phyloP scores from a whole-genome alignment of 2,888 invertebrate genomes.

The Lithosia quadra region DNA sequence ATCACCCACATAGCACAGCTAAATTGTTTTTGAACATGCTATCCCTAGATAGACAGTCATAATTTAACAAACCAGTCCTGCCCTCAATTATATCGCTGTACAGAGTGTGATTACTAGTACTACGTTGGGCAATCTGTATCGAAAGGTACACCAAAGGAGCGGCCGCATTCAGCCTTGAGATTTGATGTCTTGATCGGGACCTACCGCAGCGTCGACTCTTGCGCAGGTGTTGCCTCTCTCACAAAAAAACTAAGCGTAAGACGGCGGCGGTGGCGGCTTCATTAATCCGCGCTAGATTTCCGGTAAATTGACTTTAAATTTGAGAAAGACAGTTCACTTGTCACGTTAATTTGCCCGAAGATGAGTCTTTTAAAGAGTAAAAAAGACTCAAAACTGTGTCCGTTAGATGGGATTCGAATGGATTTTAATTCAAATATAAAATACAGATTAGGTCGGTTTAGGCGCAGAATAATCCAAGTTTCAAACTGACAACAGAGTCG shows the following conservation, averaged over 20 bases:
- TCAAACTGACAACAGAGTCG: too few relatives aligned
- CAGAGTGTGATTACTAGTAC: conserved; percentile 68
- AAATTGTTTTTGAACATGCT: conserved; percentile 7
- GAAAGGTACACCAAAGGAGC: conserved; percentile 71
- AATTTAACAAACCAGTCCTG: conserved; percentile 40
- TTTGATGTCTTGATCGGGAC: conserved; percentile 87
- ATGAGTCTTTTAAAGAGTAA: neutral
- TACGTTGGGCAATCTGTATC: conserved; percentile 75
- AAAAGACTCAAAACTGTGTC: neutral
- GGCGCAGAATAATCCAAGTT: too few relatives aligned
- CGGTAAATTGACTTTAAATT: conserved; percentile 72
- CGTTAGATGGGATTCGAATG: neutral
- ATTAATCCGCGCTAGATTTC: conserved; percentile 71
- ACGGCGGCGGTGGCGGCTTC: conserved; percentile 76
- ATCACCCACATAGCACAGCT: conserved; percentile 32
- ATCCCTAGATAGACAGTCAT: conserved; percentile 34
- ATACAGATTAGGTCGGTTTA: too few relatives aligned
- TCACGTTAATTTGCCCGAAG: neutral
- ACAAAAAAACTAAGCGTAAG: conserved; percentile 81
- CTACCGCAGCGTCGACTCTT: conserved; percentile 82
- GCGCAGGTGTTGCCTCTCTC: conserved; percentile 80
- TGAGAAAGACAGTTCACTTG: conserved; percentile 46
- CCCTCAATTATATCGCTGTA: conserved; percentile 64
- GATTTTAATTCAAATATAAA: neutral
- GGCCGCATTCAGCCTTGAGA: conserved; percentile 81